phyloP scores from a whole-genome alignment of 2,113 vertebrate genomes.

The Gnathonemus echidnorhynchus region DNA sequence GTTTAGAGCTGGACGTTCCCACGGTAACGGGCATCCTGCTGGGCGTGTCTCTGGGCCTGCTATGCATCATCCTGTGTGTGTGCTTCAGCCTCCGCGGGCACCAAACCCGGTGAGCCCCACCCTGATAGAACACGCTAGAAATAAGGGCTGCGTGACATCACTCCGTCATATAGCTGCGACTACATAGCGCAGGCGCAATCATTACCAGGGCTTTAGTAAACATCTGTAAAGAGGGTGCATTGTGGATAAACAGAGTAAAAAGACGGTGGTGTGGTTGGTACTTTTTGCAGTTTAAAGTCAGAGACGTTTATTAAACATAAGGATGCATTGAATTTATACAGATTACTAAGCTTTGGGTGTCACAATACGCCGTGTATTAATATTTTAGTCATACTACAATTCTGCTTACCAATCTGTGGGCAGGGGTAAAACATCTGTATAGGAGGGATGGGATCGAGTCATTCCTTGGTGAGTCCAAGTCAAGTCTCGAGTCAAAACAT shows the following conservation, averaged over 20 bases:
- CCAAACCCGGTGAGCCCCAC: conserved; percentile 70
- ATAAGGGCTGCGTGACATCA: neutral
- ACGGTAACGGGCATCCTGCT: conserved; percentile 91
- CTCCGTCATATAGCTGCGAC: neutral
- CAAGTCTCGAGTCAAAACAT: neutral
- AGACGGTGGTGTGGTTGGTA: neutral
- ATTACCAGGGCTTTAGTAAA: neutral
- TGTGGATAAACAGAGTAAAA: neutral
- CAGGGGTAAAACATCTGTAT: neutral
- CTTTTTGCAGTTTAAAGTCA: neutral
- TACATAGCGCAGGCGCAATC: neutral
- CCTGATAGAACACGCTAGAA: no score
- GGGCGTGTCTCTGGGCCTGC: conserved; percentile 85
- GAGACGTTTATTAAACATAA: neutral
- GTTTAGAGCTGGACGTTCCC: conserved; percentile 77
- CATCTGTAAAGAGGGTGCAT: neutral
- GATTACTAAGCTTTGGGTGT: neutral
- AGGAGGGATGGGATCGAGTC: neutral
- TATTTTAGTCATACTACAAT: neutral
- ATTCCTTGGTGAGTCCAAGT: neutral
- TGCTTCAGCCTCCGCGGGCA: conserved; percentile 82
- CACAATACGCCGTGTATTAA: neutral
- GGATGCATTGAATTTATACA: neutral
- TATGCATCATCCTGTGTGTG: conserved; percentile 92
- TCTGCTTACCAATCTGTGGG: neutral